Conservation (phyloP, 2,113 vertebrate species). For the Nesogale talazaci region DNA sequence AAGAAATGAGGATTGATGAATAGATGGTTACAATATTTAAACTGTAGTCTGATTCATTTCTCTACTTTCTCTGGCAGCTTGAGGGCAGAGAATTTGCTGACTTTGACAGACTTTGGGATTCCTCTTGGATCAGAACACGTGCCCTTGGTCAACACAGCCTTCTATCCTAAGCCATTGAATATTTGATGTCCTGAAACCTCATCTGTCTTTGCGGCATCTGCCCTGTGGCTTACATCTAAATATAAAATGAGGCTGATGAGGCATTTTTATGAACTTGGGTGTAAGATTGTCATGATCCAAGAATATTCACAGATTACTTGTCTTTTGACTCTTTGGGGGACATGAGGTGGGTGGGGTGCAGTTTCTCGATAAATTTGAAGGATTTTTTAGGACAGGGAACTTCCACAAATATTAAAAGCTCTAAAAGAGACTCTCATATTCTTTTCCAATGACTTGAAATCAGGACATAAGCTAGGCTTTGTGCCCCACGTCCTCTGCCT, state of each 20-base stretch:
- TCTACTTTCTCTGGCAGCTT: neutral
- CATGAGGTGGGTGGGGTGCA: neutral
- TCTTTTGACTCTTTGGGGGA: neutral
- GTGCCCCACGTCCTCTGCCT: neutral
- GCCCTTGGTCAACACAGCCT: neutral
- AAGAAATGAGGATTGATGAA: neutral
- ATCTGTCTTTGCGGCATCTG: neutral
- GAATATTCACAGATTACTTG: neutral
- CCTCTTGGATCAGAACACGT: neutral
- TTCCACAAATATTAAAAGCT: neutral
- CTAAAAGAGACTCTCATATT: too few relatives aligned
- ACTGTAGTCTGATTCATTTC: neutral
- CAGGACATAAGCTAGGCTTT: neutral
- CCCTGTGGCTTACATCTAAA: neutral
- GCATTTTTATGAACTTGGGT: neutral
- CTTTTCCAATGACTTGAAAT: neutral
- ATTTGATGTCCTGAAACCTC: neutral
- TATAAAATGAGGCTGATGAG: constrained; percentile 15
- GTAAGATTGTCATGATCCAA: neutral
- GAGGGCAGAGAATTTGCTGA: neutral
- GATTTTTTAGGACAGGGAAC: neutral
- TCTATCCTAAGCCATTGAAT: neutral
- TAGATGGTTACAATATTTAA: neutral
- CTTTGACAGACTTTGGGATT: neutral
- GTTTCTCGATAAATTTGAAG: constrained; percentile 10